Percentiles rank a stretch among this genome's conserved stretches.
Evolutionary conservation across 2,888 invertebrate species (phyloP).

Genomic region (Eupithecia inturbata): DNA sequence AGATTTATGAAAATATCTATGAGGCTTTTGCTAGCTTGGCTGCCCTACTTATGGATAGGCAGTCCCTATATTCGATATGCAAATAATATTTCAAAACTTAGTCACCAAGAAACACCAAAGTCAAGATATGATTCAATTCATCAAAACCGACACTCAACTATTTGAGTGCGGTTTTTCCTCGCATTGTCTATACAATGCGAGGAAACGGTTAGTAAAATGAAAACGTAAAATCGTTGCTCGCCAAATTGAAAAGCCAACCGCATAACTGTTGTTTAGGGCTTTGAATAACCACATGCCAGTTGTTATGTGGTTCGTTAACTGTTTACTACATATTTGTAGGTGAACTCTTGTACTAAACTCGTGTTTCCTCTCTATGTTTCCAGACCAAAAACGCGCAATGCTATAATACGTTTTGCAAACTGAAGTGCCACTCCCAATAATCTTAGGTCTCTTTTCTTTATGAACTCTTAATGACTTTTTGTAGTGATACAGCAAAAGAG

Average conservation of each 20-base stretch:
- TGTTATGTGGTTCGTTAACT: slow-evolving; percentile 18
- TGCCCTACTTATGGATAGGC: not conserved
- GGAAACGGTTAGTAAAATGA: not conserved
- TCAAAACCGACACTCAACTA: not conserved
- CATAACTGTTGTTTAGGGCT: slow-evolving; percentile 9
- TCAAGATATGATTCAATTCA: not conserved
- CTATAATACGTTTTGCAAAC: not conserved
- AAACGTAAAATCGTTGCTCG: slow-evolving; percentile 12
- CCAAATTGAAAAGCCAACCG: slow-evolving; percentile 24
- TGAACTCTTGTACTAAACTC: not conserved
- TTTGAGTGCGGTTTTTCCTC: too few relatives aligned
- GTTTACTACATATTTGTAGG: slow-evolving; percentile 8
- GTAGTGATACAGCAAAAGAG: not conserved
- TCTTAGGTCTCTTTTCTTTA: not conserved
- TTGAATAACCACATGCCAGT: slow-evolving; percentile 12
- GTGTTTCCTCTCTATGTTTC: not conserved
- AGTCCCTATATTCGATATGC: not conserved
- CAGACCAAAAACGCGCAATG: not conserved
- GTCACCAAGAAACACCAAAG: not conserved
- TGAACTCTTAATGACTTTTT: not conserved
- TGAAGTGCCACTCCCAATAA: not conserved
- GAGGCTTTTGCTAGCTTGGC: too few relatives aligned
- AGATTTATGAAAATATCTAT: not conserved
- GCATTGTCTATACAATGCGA: slow-evolving; percentile 10
- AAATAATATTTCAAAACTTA: not conserved